Evolutionary conservation across 2,797 vertebrate species (phyloP), one percentile per base, ranked within the genome.

Genomic region (Diceros bicornis): DNA sequence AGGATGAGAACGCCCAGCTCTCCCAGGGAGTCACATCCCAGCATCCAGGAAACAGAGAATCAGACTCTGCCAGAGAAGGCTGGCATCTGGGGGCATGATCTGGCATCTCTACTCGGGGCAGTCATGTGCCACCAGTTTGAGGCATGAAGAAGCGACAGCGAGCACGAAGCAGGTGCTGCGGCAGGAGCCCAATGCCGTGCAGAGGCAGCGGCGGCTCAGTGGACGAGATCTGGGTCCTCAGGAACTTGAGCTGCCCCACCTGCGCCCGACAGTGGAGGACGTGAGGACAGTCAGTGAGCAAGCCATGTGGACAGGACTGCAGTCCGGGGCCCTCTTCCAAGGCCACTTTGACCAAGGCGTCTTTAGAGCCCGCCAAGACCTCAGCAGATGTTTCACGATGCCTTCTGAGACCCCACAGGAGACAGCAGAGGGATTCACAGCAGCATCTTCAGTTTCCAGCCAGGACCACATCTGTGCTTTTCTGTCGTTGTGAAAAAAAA

Each of bases 401-500:
- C 9, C 34, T 66, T 61, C 52, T 17, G 81, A 72, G 90, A 66
- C 23, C 66, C 20, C 72, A 47, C 57, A 55, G 68, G 50, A 27
- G 64, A 62, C 32, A 37, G 91, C 50, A 1, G n/a, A 34, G 62
- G 66, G 29, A 29, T 72, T 64, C 89, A n/a, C 9, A 69, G 57
- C 62, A 34, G 9, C 5, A 7, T 23, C 78, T 68, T 69, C 72
- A 5, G 25, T 62, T 69, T 81, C 29, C 78, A 81, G 86, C 50
- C 62, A 82, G 87, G 25, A n/a, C 50, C 71, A 83, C 64, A 61
- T 82, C 47, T 75, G 29, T 61, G 78, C 72, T 81, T 88, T 50
- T 64, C 18, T 41, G 59, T 47, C 41, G 34, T 25, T 41, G 37
- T 69, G 4, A n/a, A 23, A n/a, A 78, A 61, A 62, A 57, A 90